phyloP scores from a whole-genome alignment of 2,113 vertebrate genomes.

The Amphilophus citrinellus region DNA sequence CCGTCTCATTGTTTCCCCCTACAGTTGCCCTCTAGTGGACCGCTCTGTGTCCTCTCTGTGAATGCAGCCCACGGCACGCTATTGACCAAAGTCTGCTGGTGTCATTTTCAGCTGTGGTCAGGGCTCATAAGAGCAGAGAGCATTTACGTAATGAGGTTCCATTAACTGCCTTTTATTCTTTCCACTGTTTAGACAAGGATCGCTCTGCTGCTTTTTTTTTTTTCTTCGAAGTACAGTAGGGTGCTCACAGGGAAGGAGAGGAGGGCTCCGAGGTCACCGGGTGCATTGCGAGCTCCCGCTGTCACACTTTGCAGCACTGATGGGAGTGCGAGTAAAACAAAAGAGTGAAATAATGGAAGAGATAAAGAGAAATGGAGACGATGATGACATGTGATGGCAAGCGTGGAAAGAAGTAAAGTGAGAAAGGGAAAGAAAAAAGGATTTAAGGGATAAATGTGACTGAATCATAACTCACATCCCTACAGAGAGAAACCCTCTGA shows the following conservation, averaged over 20 bases:
- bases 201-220: slow-evolving; percentile 21
- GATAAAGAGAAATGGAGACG: not conserved
- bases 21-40: not conserved
- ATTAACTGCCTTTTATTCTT: slow-evolving; percentile 59
- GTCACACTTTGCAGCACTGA: not conserved
- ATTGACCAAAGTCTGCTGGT: slow-evolving; percentile 38
- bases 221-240: slow-evolving; percentile 28
- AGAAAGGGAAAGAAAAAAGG: not conserved
- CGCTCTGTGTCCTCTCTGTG: slow-evolving; percentile 10
- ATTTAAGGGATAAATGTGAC: not conserved
- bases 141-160: slow-evolving; percentile 56
- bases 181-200: slow-evolving; percentile 64
- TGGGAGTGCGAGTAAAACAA: not conserved
- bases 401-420: not conserved
- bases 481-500: not conserved
- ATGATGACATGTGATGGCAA: not conserved
- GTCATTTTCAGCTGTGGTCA: slow-evolving; percentile 63
- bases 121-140: slow-evolving; percentile 51
- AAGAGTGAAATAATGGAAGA: not conserved
- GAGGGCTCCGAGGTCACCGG: slow-evolving; percentile 14
- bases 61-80: slow-evolving; percentile 30
- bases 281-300: not conserved
- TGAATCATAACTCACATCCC: not conserved
- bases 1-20: not conserved
- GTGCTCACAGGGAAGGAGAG: not conserved